Percentiles rank a stretch among this genome's conserved stretches.
Evolutionary conservation across 2,797 vertebrate species (phyloP).

Genomic region (Taeniopygia guttata): DNA sequence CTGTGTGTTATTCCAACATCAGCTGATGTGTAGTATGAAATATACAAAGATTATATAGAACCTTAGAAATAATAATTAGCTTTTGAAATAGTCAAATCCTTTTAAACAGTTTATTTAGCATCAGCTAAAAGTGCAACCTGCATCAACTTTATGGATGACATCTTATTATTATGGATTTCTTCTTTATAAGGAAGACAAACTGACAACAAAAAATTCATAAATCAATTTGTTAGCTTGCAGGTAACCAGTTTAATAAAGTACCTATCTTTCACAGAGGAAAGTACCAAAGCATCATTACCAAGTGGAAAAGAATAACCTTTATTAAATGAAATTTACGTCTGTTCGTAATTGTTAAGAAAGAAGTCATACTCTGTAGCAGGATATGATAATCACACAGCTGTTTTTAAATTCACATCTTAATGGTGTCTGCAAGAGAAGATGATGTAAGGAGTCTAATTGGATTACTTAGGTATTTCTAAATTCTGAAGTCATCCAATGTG

Average conservation of each 20-base stretch:
- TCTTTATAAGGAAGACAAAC: background rate
- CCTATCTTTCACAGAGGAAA: background rate
- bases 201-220: background rate
- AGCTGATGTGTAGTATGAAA: background rate
- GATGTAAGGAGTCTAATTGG: background rate
- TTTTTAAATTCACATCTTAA: background rate
- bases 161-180: background rate
- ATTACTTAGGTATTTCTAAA: background rate
- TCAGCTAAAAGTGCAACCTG: background rate
- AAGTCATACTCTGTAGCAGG: background rate
- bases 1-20: background rate
- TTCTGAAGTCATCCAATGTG: background rate
- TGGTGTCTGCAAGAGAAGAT: background rate
- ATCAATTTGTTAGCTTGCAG: background rate
- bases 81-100: background rate
- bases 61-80: background rate
- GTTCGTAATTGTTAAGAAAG: background rate
- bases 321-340: background rate
- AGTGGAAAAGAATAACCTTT: background rate
- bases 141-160: background rate
- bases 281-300: background rate
- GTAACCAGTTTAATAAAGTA: background rate
- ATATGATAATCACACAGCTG: background rate
- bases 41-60: background rate
- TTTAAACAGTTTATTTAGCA: background rate